These are phyloP conservation scores for Malurus leucopterus DNA, from an alignment of 2,797 vertebrate genomes.

Conservation along the genomic window DNA sequence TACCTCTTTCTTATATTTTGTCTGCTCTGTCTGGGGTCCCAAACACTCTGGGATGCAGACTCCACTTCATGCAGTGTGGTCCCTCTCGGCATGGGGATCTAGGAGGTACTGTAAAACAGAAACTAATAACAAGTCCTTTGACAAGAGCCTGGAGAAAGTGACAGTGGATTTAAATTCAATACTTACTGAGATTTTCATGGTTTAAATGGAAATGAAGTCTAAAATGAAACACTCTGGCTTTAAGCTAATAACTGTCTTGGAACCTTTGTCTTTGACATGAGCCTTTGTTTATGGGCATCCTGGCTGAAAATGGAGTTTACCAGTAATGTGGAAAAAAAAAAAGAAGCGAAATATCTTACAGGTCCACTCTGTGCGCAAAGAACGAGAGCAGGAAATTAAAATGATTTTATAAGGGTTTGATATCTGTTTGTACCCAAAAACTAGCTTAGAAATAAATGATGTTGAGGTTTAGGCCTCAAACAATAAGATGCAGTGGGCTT, in stretches of 20 bases:
- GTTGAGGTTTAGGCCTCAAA: constrained; percentile 6
- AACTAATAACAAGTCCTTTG: constrained; percentile 22
- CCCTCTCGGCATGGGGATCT: background rate
- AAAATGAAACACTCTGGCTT: constrained; percentile 58
- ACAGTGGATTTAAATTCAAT: constrained; percentile 52
- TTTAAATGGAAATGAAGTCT: constrained; percentile 51
- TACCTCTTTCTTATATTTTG: background rate
- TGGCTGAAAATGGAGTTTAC: constrained; percentile 17
- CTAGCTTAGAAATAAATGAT: constrained; percentile 8
- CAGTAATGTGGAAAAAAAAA: background rate
- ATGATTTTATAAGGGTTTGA: constrained; percentile 44
- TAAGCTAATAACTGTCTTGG: constrained; percentile 47
- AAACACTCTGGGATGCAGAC: background rate
- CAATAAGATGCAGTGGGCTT: background rate
- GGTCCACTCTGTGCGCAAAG: background rate
- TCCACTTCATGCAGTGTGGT: background rate
- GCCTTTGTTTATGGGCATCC: constrained; percentile 46
- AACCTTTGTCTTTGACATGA: background rate
- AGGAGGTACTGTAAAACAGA: background rate
- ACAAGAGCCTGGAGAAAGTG: constrained; percentile 21
- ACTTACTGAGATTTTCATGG: constrained; percentile 20
- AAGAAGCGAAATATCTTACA: background rate
- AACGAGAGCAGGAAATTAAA: constrained; percentile 49
- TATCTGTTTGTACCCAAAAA: constrained; percentile 19
- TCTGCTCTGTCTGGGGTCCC: background rate